Evolutionary conservation across 2,113 vertebrate species (phyloP).

Genomic region (Kobus ellipsiprymnus): DNA sequence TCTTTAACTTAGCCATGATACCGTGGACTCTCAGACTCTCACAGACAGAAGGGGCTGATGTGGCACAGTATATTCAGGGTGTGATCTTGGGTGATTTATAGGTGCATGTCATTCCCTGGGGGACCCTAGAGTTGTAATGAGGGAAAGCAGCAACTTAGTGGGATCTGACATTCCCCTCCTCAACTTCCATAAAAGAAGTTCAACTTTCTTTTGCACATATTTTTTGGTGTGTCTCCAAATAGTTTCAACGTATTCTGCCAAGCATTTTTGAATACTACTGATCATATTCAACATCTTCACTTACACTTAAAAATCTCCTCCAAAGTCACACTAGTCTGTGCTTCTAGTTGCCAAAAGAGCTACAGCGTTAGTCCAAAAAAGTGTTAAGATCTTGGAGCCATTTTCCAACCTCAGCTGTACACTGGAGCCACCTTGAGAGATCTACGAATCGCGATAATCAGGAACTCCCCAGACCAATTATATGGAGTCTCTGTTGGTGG

Average conservation of each 20-base stretch:
- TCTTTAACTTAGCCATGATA: not conserved
- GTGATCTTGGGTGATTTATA: not conserved
- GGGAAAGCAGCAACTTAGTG: not conserved
- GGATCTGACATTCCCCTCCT: not conserved
- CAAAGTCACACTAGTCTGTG: not conserved
- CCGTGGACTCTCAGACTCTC: not conserved
- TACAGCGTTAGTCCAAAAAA: not conserved
- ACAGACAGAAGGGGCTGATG: not conserved
- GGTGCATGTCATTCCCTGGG: not conserved
- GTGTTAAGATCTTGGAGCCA: not conserved
- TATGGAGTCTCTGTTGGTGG: slow-evolving; percentile 33
- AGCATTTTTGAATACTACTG: not conserved
- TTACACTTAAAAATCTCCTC: not conserved
- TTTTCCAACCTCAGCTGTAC: not conserved
- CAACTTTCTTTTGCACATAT: not conserved
- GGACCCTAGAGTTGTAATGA: not conserved
- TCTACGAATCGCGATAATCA: not conserved
- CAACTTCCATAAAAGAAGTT: not conserved
- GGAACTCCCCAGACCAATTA: slow-evolving; percentile 41
- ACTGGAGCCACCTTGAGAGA: slow-evolving; percentile 36
- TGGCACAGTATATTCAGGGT: not conserved
- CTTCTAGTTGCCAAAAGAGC: not conserved
- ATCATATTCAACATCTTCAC: not conserved
- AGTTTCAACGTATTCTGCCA: not conserved
- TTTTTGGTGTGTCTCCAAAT: not conserved